A percentile compares a stretch with the other conserved stretches of the same genome.
Conservation (phyloP, 2,888 invertebrate species). For the Pyrochroa serraticornis region DNA sequence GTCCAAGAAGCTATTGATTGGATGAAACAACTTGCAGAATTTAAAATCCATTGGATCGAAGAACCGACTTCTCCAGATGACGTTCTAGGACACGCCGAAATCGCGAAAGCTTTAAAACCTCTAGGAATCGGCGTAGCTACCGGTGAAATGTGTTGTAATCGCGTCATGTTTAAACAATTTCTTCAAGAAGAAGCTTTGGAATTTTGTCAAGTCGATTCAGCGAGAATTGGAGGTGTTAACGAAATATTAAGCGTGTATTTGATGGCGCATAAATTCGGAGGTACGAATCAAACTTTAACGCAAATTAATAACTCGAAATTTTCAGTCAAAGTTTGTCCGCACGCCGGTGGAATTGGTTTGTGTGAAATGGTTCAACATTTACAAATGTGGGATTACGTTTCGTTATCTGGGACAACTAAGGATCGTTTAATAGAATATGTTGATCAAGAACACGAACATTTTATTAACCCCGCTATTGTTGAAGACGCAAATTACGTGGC, state of each 20-base stretch:
- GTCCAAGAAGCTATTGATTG: conserved; percentile 83
- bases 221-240: conserved; percentile 86
- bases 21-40: conserved; percentile 78
- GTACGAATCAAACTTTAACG: conserved; percentile 56
- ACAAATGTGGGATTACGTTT: conserved; percentile 85
- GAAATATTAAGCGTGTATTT: conserved; percentile 87
- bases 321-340: conserved; percentile 89
- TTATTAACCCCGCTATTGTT: conserved; percentile 74
- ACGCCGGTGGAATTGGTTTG: conserved; percentile 92
- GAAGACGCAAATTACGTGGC: conserved; percentile 74
- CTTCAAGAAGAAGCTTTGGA: conserved; percentile 80
- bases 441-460: conserved; percentile 91
- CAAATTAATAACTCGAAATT: conserved; percentile 21
- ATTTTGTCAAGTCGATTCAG: conserved; percentile 90
- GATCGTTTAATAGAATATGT: conserved; percentile 83
- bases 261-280: conserved; percentile 84
- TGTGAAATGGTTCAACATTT: conserved; percentile 95
- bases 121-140: conserved; percentile 85
- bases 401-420: conserved; percentile 72
- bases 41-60: conserved; percentile 86
- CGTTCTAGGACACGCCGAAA: conserved; percentile 81
- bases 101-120: conserved; percentile 75
- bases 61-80: conserved; percentile 94
- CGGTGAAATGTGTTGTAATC: conserved; percentile 91
- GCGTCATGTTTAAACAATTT: conserved; percentile 92